A percentile compares a stretch with the other conserved stretches of the same genome.
Conservation (phyloP, 1,140 invertebrate genomes). For the Drosophila ogumai region DNA sequence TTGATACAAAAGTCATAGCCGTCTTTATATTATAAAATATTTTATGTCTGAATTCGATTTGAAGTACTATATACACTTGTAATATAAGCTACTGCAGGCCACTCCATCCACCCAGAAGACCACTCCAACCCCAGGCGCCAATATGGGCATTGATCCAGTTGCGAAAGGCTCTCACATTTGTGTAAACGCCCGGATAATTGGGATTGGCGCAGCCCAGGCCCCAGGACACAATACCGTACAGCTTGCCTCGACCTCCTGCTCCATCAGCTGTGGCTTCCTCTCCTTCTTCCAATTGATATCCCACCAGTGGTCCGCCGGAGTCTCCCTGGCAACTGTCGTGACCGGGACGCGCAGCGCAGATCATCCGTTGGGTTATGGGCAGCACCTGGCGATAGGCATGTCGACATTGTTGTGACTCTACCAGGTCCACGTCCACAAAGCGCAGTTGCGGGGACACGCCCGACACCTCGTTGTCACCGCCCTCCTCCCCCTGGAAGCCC, state of each 20-base stretch:
- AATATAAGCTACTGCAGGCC: slow-evolving; percentile 38
- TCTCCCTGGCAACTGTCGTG: slow-evolving; percentile 78
- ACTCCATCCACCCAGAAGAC: slow-evolving; percentile 55
- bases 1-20: not conserved
- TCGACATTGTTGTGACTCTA: slow-evolving; percentile 43
- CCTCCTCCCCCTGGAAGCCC: slow-evolving; percentile 67
- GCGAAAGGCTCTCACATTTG: slow-evolving; percentile 72
- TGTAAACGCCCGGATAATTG: slow-evolving; percentile 86
- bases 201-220: slow-evolving; percentile 86
- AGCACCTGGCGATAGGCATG: slow-evolving; percentile 62
- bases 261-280: not conserved
- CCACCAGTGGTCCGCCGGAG: slow-evolving; percentile 75
- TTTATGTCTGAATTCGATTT: not conserved
- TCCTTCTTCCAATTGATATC: slow-evolving; percentile 35
- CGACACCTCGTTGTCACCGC: slow-evolving; percentile 2
- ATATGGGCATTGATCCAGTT: slow-evolving; percentile 75
- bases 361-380: slow-evolving; percentile 71
- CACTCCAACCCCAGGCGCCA: slow-evolving; percentile 66
- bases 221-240: slow-evolving; percentile 85
- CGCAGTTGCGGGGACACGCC: slow-evolving; percentile 55
- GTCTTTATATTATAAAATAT: not conserved
- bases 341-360: slow-evolving; percentile 71
- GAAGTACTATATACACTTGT: not conserved
- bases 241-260: slow-evolving; percentile 58
- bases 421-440: slow-evolving; percentile 63